Conservation (phyloP, 2,113 vertebrate genomes). For the Megaceryle maxima region DNA sequence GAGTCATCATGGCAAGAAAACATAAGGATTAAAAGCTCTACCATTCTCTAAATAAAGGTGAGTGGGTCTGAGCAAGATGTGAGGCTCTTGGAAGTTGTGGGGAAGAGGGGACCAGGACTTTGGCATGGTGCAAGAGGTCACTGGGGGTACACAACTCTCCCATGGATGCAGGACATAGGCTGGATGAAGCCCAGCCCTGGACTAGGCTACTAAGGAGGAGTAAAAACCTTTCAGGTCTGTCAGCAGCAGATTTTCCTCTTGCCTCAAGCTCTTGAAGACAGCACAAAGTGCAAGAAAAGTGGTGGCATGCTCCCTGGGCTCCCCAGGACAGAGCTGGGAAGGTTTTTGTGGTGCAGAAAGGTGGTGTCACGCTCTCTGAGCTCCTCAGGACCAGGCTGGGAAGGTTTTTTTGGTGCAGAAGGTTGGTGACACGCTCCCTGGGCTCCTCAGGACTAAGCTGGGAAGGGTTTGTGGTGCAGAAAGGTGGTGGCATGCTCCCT, state of each 20-base stretch:
- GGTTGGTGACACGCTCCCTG: background rate
- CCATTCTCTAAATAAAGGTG: background rate
- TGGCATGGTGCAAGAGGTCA: too few relatives aligned
- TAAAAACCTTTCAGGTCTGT: background rate
- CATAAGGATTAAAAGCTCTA: background rate
- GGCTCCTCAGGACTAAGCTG: background rate
- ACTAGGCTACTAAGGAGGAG: background rate
- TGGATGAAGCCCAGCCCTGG: background rate
- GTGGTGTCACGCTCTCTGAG: background rate
- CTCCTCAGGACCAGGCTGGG: background rate
- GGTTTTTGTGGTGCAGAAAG: too few relatives aligned
- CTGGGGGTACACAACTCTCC: background rate
- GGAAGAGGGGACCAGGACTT: background rate
- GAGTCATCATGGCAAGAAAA: background rate
- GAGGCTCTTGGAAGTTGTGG: background rate
- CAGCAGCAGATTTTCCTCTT: background rate
- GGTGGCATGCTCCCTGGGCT: accelerated
- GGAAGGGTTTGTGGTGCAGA: too few relatives aligned
- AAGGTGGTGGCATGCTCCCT: accelerated
- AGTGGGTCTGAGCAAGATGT: background rate
- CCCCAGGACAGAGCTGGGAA: too few relatives aligned
- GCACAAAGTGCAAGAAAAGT: background rate
- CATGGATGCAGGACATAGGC: background rate
- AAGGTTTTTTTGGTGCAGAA: background rate
- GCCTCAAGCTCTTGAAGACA: accelerated